These are phyloP conservation scores for Rotaria macrura DNA, from an alignment of 2,888 invertebrate genomes.

Conservation along the genomic window DNA sequence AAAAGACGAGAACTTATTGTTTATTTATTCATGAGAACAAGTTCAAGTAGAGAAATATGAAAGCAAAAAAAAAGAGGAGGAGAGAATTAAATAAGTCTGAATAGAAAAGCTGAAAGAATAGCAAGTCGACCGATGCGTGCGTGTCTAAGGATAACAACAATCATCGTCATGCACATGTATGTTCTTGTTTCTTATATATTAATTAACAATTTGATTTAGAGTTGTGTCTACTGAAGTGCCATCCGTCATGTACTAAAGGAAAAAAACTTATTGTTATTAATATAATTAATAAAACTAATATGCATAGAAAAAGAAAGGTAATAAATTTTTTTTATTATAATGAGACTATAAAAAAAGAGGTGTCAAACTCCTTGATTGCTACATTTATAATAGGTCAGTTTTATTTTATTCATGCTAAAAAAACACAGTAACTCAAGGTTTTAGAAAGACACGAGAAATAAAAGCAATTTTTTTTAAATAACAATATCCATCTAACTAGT, in stretches of 20 bases:
- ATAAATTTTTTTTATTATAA: background rate
- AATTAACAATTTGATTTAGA: background rate
- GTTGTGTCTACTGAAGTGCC: background rate
- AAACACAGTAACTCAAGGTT: background rate
- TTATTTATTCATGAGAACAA: conserved; percentile 7
- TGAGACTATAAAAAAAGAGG: no score
- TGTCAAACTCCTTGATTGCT: background rate
- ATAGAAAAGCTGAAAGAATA: background rate
- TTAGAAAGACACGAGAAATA: background rate
- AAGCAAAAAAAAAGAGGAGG: background rate
- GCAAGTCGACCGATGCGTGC: background rate
- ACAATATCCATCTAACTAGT: background rate
- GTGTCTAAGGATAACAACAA: background rate
- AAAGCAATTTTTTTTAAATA: background rate
- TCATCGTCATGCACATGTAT: background rate
- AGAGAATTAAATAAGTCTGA: background rate
- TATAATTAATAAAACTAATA: background rate
- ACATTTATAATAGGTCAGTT: background rate
- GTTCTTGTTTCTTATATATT: background rate
- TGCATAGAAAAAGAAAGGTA: background rate
- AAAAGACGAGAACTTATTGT: background rate
- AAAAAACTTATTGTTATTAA: background rate
- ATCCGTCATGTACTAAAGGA: background rate
- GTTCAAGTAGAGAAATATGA: background rate
- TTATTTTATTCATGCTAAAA: background rate